Evolutionary conservation across 2,888 invertebrate species (phyloP).

Genomic region (Metopia argyrocephala): DNA sequence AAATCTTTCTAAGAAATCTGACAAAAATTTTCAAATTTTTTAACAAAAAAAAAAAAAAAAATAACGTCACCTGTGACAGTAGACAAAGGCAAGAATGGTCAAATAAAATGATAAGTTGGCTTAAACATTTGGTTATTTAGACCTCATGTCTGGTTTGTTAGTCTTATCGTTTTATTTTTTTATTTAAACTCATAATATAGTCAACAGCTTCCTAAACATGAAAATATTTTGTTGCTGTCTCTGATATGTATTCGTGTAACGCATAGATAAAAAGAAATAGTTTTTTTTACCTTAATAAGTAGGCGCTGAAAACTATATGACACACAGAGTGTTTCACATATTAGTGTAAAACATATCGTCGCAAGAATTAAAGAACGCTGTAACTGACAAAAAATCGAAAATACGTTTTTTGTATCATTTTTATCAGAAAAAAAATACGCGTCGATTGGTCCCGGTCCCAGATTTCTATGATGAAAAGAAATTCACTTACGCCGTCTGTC

Average conservation of each 20-base stretch:
- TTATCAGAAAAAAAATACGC: too few relatives aligned
- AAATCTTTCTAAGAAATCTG: too few relatives aligned
- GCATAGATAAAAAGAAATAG: constrained; percentile 6
- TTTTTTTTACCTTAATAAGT: background rate
- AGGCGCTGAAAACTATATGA: background rate
- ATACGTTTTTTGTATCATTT: too few relatives aligned
- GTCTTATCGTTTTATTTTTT: constrained; percentile 16
- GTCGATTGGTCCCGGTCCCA: too few relatives aligned
- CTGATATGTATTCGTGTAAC: constrained; percentile 29
- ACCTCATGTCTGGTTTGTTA: constrained; percentile 46
- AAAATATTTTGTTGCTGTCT: constrained; percentile 27
- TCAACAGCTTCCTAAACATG: constrained; percentile 55
- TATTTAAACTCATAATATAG: constrained; percentile 45
- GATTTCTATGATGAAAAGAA: too few relatives aligned
- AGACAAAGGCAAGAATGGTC: constrained; percentile 18
- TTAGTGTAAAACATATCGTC: too few relatives aligned
- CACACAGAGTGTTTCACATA: constrained; percentile 9
- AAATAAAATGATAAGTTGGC: constrained; percentile 10
- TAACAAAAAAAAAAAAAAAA: too few relatives aligned
- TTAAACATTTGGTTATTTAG: constrained; percentile 23
- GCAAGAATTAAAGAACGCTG: too few relatives aligned
- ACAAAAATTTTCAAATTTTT: too few relatives aligned
- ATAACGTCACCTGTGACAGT: constrained; percentile 46
- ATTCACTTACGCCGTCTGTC: too few relatives aligned
- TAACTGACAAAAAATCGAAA: too few relatives aligned